A percentile compares a stretch with the other conserved stretches of the same genome.
Evolutionary conservation across 2,113 vertebrate species (phyloP).

Genomic region (Gallinago undulata): DNA sequence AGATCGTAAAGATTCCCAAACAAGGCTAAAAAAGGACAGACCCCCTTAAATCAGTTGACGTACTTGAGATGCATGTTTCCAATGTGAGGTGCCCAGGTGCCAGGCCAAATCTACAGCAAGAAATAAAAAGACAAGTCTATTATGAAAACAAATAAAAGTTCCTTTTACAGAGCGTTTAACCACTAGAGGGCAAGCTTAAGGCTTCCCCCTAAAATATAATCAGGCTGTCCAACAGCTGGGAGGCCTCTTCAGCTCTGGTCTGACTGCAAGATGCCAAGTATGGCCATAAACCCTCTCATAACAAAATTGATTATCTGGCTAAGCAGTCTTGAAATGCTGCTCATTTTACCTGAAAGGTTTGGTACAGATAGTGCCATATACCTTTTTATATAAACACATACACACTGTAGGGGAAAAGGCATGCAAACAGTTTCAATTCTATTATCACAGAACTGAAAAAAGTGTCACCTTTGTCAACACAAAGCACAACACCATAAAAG

Average conservation of each 20-base stretch:
- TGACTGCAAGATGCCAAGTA: background rate
- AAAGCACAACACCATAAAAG: background rate
- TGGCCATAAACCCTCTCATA: background rate
- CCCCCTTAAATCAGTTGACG: slow-evolving; percentile 91
- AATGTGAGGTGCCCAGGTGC: slow-evolving; percentile 98
- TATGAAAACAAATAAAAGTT: slow-evolving; percentile 66
- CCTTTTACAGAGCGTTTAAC: slow-evolving; percentile 16
- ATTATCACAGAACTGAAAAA: background rate
- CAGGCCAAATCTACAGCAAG: slow-evolving; percentile 94
- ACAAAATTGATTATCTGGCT: background rate
- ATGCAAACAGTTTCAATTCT: background rate
- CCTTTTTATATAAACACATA: background rate
- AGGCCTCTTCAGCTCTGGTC: background rate
- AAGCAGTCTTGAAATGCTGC: background rate
- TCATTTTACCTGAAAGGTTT: background rate
- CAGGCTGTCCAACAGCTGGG: background rate
- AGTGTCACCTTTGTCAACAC: background rate
- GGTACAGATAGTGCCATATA: fast-evolving
- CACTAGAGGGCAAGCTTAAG: background rate
- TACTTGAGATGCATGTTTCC: slow-evolving; percentile 99
- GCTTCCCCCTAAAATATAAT: background rate
- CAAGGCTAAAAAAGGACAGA: slow-evolving; percentile 75
- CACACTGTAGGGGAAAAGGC: background rate
- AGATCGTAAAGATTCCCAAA: slow-evolving; percentile 75
- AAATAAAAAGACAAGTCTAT: slow-evolving; percentile 77